Evolutionary conservation across 2,113 vertebrate species (phyloP), one percentile per base, ranked within the genome.

Genomic region (Ailuropoda melanoleuca): DNA sequence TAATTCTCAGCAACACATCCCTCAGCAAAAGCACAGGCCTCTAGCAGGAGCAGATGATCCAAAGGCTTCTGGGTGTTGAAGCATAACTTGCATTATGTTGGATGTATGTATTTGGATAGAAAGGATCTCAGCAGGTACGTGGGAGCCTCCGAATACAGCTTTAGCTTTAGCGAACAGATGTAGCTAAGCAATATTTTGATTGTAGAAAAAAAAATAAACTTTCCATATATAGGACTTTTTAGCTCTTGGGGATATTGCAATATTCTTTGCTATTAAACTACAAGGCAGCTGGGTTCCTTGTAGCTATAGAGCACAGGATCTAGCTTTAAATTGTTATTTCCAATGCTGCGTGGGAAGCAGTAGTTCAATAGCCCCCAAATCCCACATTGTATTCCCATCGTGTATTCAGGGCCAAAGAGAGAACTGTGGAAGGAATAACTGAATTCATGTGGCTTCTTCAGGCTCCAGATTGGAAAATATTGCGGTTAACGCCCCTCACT

Each of bases 401-500:
- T 0, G 34, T 26, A 58, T 23, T 85, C 78, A 85, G 9, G 26
- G 21, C 95, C 86, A 68, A n/a, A 12, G 34, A 85, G 39, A n/a
- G 8, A 6, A 39, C 4, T 26, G 11, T 1, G 13, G 50, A 58
- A 13, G n/a, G 2, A 53, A 43, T 58, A 14, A 19, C 11, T 37
- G 34, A 39, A 21, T 80, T 48, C 8, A 29, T 64, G 8, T 48
- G 21, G 18, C 34, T 80, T 60, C 34, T 21, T 82, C 48, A 29
- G 43, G 14, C 15, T 72, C 56, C 14, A 50, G 50, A 70, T 21
- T 43, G 31, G 43, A 84, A 48, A 66, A 77, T 19, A 43, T 11
- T 55, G 24, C 8, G 17, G 50, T 34, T 34, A 8, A 39, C 1
- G 2, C 8, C 8, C 18, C 21, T 39, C 4, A 5, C 15, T 1